Percentiles rank a stretch among this genome's conserved stretches.
Evolutionary conservation across 2,888 invertebrate species (phyloP).

Genomic region (Odontocerum albicorne): DNA sequence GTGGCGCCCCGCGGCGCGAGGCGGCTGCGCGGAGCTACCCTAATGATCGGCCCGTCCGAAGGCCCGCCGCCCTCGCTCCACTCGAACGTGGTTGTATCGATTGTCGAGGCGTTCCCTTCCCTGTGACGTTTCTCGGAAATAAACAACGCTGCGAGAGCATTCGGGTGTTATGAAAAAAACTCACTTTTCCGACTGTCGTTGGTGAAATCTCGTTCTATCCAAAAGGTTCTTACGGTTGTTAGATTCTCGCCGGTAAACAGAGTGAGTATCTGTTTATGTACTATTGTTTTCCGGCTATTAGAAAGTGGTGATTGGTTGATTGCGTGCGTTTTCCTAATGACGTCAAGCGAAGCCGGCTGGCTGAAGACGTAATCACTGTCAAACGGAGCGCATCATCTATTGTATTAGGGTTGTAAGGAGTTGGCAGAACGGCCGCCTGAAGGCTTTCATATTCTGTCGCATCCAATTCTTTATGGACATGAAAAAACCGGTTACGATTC

Average conservation of each 20-base stretch:
- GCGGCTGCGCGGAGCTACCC: slow-evolving; percentile 7
- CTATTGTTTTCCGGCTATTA: slow-evolving; percentile 2
- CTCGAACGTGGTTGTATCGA: slow-evolving; percentile 8
- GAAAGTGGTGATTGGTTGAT: too few relatives aligned
- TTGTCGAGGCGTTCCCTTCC: slow-evolving; percentile 13
- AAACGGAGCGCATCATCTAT: too few relatives aligned
- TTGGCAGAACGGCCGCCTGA: too few relatives aligned
- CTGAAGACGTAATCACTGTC: too few relatives aligned
- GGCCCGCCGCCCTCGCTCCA: background rate
- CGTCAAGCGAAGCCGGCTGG: too few relatives aligned
- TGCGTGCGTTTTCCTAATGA: too few relatives aligned
- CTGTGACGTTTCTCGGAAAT: slow-evolving; percentile 3
- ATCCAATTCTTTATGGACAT: too few relatives aligned
- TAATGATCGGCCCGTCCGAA: slow-evolving; percentile 3
- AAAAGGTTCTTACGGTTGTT: too few relatives aligned
- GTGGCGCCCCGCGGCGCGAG: slow-evolving; percentile 6
- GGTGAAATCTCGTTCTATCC: too few relatives aligned
- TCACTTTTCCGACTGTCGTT: background rate
- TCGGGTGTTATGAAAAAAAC: background rate
- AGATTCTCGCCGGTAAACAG: slow-evolving; percentile 10
- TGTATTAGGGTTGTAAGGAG: too few relatives aligned
- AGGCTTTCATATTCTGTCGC: too few relatives aligned
- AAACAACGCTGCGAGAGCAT: slow-evolving; percentile 2
- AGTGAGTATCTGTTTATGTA: slow-evolving; percentile 8
- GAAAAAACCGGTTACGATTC: too few relatives aligned